phyloP scores from a whole-genome alignment of 2,888 invertebrate genomes.

The Rambutsinella grinnellia region DNA sequence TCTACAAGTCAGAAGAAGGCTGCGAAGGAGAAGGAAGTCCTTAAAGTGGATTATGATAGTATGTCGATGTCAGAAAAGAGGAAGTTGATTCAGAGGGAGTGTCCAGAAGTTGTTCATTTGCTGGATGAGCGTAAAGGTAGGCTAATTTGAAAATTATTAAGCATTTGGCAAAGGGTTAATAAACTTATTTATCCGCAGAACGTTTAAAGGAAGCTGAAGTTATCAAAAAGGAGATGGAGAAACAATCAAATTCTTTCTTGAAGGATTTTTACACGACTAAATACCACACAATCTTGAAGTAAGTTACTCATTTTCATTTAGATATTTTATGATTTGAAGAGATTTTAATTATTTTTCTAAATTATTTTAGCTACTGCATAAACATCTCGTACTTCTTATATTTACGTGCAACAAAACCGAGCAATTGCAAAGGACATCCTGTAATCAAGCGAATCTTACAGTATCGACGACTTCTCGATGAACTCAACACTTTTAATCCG shows the following conservation, averaged over 20 bases:
- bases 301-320: slow-evolving; percentile 63
- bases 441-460: slow-evolving; percentile 87
- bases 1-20: slow-evolving; percentile 30
- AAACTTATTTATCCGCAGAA: slow-evolving; percentile 65
- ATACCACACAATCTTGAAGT: slow-evolving; percentile 77
- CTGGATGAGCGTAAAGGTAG: slow-evolving; percentile 84
- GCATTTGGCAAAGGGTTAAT: neutral
- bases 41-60: slow-evolving; percentile 83
- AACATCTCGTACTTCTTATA: slow-evolving; percentile 89
- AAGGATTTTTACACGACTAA: slow-evolving; percentile 80
- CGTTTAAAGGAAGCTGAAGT: slow-evolving; percentile 76
- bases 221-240: slow-evolving; percentile 78
- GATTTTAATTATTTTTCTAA: slow-evolving; percentile 23
- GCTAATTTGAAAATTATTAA: neutral
- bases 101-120: slow-evolving; percentile 86
- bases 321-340: neutral
- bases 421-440: slow-evolving; percentile 81
- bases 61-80: slow-evolving; percentile 82
- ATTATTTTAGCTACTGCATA: slow-evolving; percentile 81
- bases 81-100: slow-evolving; percentile 84
- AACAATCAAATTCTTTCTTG: slow-evolving; percentile 75
- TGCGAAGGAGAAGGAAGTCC: slow-evolving; percentile 73
- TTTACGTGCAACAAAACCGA: slow-evolving; percentile 76
- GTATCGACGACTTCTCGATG: slow-evolving; percentile 81
- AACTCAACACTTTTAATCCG: slow-evolving; percentile 71